Percentiles rank a stretch among this genome's conserved stretches.
phyloP scores from a whole-genome alignment of 2,113 vertebrate genomes.

The Eudyptes chrysolophus region DNA sequence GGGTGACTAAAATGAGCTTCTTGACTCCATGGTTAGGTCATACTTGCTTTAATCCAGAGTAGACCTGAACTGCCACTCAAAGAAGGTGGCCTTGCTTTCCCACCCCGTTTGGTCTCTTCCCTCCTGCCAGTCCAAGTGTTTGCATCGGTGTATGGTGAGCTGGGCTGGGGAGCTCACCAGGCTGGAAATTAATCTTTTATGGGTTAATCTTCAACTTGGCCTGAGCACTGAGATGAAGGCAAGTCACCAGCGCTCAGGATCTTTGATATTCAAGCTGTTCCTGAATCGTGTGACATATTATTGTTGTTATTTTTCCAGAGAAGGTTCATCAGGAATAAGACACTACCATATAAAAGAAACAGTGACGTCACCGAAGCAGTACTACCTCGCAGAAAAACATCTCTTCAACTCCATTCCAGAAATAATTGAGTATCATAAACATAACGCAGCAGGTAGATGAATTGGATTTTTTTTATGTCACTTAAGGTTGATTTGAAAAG shows the following conservation, averaged over 20 bases:
- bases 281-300: not conserved
- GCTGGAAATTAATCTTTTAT: slow-evolving; percentile 12
- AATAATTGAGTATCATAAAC: slow-evolving; percentile 93
- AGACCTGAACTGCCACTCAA: not conserved
- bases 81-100: not conserved
- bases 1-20: not conserved
- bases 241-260: not conserved
- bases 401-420: slow-evolving; percentile 87
- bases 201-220: not conserved
- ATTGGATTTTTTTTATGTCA: not conserved
- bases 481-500: not conserved
- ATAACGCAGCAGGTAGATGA: slow-evolving; percentile 90
- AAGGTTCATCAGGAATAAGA: slow-evolving; percentile 77
- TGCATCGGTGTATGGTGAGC: accelerated
- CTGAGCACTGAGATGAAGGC: not conserved
- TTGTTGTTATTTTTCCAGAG: slow-evolving; percentile 68
- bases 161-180: not conserved
- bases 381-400: slow-evolving; percentile 91
- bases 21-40: not conserved
- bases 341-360: slow-evolving; percentile 91
- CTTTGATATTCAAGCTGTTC: not conserved
- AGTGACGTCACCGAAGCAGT: slow-evolving; percentile 75
- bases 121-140: not conserved
- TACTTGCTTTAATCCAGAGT: not conserved
- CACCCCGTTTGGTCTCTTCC: accelerated